Base-by-base conservation (phyloP, 1,140 invertebrate species). In the Hermatobates lingyangjiaoensis region DNA sequence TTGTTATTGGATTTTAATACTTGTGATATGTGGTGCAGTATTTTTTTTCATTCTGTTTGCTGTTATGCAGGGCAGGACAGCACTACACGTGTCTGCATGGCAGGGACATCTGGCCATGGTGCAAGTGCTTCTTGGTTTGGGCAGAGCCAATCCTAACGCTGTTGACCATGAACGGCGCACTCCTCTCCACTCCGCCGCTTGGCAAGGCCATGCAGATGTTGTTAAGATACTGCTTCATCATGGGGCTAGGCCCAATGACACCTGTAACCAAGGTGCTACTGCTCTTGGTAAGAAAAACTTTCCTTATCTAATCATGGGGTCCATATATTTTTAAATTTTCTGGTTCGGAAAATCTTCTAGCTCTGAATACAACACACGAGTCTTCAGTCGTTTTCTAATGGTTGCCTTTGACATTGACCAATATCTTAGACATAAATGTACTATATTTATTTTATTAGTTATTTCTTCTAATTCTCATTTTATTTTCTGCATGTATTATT, bases 191-290 rank as follows among this genome's bases (percentile, higher is more conserved):
- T 90, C 87, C 18, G 90, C 90, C n/a, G 84, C 87, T 46, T 95
- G 90, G 90, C 86, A 93, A 64, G 91, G 91, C 7, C 86, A 93
- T 59, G 76, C 79, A 23, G 74, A 79, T 48, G 85, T 90, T 30
- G 87, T 95, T 39, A 73, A 80, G 47, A 68, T 92, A 30, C 68
- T 96, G 10, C 67, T 92, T 15, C 77, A 82, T 60, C 74, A 79
- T 57, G 80, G 81, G 3, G 83, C 89, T 0, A 68, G 73, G 52
- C 83, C 89, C 15, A 81, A 93, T 68, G 87, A 93, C 61, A 84
- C 86, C 7, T 95, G 91, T 63, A 91, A 90, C 64, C 83, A 88
- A 70, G 91, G 91, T 27, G 91, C 91, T 28, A 95, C 91, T 45
- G 87, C 90, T 30, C 68, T 96, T 51, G 77, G 79, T 77, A 65